phyloP scores from a whole-genome alignment of 2,113 vertebrate genomes.

The Nanger granti region DNA sequence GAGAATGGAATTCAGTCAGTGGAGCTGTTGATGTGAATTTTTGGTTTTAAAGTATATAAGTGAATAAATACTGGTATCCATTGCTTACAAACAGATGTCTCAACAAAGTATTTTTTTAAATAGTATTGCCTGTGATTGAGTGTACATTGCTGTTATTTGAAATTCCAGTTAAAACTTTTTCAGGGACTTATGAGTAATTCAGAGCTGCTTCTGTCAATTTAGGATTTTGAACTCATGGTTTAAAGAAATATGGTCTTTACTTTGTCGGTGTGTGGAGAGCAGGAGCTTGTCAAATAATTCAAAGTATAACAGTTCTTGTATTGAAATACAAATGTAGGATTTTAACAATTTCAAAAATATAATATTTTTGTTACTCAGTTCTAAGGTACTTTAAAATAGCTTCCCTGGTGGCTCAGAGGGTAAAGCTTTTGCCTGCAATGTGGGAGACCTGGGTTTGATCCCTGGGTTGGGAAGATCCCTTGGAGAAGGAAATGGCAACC shows the following conservation, averaged over 20 bases:
- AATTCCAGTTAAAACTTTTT: background rate
- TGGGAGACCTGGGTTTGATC: background rate
- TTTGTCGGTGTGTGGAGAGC: background rate
- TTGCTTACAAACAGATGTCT: slow-evolving; percentile 3
- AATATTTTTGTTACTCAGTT: slow-evolving; percentile 6
- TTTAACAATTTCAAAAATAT: slow-evolving; percentile 22
- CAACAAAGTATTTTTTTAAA: background rate
- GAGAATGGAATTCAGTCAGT: background rate
- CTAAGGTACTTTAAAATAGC: slow-evolving; percentile 6
- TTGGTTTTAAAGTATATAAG: slow-evolving; percentile 7
- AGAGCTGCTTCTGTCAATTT: background rate
- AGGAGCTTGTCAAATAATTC: background rate
- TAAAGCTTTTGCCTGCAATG: background rate
- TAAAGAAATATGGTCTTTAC: background rate
- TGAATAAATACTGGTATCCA: background rate
- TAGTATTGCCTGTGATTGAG: background rate
- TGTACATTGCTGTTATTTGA: slow-evolving; percentile 10
- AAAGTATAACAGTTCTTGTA: background rate
- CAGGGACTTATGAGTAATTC: background rate
- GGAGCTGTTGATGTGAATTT: background rate
- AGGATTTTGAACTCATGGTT: slow-evolving; percentile 28
- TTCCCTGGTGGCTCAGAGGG: background rate
- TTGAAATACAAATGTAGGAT: slow-evolving; percentile 12
- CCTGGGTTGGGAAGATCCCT: background rate
- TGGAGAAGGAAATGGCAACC: background rate